A percentile compares a stretch with the other conserved stretches of the same genome.
These are phyloP conservation scores for Andrena camellia DNA, from an alignment of 2,888 invertebrate species.

Conservation along the genomic window DNA sequence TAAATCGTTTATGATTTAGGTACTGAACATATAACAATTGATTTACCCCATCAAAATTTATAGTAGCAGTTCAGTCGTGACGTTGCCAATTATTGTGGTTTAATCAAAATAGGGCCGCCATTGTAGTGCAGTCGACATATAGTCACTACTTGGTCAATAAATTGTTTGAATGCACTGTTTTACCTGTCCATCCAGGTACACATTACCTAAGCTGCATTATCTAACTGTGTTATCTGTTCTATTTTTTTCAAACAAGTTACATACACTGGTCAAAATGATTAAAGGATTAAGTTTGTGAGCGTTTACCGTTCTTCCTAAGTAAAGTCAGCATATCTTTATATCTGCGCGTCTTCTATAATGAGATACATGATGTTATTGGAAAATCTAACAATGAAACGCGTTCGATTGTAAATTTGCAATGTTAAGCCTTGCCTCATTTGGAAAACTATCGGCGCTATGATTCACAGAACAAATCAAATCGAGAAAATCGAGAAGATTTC, in stretches of 20 bases:
- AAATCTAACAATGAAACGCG: no score
- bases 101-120: not conserved
- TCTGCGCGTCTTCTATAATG: no score
- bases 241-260: not conserved
- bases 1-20: conserved; percentile 10
- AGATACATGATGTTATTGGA: no score
- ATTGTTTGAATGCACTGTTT: not conserved
- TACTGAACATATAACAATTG: not conserved
- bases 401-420: no score
- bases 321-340: not conserved
- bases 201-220: conserved; percentile 2
- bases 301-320: not conserved
- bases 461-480: not conserved
- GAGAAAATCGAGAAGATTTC: conserved; percentile 30
- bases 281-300: not conserved
- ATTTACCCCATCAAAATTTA: conserved; percentile 6
- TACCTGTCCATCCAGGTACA: not conserved
- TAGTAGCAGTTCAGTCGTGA: not conserved
- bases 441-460: no score
- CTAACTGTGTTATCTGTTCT: not conserved
- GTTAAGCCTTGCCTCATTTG: no score
- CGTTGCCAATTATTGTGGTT: conserved; percentile 1
- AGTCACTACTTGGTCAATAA: conserved; percentile 1
- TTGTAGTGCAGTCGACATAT: not conserved
- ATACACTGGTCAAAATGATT: not conserved